These are phyloP conservation scores for Smutsia gigantea DNA, from an alignment of 2,797 vertebrate genomes.

Conservation along the genomic window DNA sequence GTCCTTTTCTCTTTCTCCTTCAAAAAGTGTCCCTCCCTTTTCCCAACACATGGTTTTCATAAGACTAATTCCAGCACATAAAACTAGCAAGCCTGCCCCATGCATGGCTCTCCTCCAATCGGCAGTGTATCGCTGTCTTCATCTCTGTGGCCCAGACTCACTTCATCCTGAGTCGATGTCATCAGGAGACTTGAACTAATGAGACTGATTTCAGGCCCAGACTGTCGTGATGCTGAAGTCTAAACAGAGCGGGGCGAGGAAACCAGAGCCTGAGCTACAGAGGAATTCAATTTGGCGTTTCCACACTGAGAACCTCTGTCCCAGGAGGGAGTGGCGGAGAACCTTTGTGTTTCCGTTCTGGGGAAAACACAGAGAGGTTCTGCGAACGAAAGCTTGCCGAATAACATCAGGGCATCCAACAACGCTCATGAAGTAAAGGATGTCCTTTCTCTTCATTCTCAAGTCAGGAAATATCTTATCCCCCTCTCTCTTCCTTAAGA, in stretches of 20 bases:
- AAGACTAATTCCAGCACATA: slow-evolving; percentile 11
- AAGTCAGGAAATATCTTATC: not conserved
- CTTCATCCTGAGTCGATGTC: not conserved
- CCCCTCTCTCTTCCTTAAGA: not conserved
- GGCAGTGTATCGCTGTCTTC: not conserved
- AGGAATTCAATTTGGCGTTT: not conserved
- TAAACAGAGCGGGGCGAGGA: not conserved
- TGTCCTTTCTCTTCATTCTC: not conserved
- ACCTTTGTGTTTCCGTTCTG: not conserved
- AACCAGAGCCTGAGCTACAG: not conserved
- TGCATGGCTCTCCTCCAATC: not conserved
- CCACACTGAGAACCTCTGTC: not conserved
- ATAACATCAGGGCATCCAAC: not conserved
- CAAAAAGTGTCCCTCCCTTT: not conserved
- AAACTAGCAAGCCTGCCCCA: not conserved
- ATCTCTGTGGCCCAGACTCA: not conserved
- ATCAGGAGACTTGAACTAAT: not conserved
- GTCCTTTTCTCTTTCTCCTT: not conserved
- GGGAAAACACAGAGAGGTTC: not conserved
- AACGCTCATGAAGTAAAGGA: not conserved
- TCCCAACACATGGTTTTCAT: not conserved
- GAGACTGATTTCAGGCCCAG: not conserved
- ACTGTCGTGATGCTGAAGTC: not conserved
- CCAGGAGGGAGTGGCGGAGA: not conserved
- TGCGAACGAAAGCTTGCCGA: not conserved